Base-by-base conservation (phyloP, 2,113 vertebrate genomes). In the Austrofundulus limnaeus region DNA sequence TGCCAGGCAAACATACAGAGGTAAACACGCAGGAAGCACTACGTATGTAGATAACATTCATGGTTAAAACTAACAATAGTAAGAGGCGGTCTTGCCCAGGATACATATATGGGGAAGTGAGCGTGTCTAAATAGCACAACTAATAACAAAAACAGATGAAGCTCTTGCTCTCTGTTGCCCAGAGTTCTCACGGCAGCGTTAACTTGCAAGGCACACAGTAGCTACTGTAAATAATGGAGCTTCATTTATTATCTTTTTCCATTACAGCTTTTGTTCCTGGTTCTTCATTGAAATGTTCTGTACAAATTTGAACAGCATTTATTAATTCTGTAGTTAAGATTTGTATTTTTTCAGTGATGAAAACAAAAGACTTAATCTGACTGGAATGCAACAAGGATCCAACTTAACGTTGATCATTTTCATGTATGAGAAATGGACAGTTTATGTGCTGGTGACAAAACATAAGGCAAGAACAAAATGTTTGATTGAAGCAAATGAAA, bases 141-240 rank as follows among this genome's bases (percentile, higher is more conserved):
- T 10, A 70, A 75, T 41, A 53, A 49, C 56, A 73, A 77, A 71
- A 82, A 41, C 67, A 83, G 49, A 67, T n/a, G 2, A 61, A 41
- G 39, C 1, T 2, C 17, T 19, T 7, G 2, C 2, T 16, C 17
- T 10, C 19, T n/a, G 19, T n/a, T 70, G 70, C 61, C 23, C 54
- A 51, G 47, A 75, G 68, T 60, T 51, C 51, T 0, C 28, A 50
- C 16, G 11, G 37, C 48, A n/a, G 53, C 17, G 56, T 25, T 15
- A 0, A 24, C 25, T 62, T 37, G 61, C 62, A 49, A n/a, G 24
- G 37, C 59, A 28, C 23, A 59, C 25, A 43, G 9, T n/a, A 19
- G 5, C 31, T 12, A 58, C 24, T 23, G 31, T 49, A 57, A 56
- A 61, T 66, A 69, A 49, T 24, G 16, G 51, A 61, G 31, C 20